Base-by-base conservation (phyloP, 1,140 invertebrate genomes). In the Holotrichia oblita region DNA sequence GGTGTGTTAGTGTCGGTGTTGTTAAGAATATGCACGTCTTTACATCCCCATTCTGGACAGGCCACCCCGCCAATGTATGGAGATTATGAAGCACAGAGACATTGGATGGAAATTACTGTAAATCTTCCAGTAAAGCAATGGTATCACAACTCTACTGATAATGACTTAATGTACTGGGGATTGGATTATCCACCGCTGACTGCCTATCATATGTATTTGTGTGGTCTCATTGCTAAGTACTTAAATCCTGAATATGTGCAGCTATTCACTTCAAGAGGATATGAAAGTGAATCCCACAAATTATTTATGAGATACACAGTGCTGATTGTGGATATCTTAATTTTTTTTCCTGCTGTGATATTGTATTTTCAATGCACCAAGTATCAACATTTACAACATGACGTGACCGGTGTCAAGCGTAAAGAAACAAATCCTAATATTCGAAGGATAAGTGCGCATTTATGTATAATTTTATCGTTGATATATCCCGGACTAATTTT, bases 171-270 rank as follows among this genome's bases (percentile, higher is more conserved):
- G 75, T 99, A 99, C 84, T 99, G 99, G 99, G 99, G 99, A 0
- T 88, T 99, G 42, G 99, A 99, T 88, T 99, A 99, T 88, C 99
- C 99, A 0, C 99, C 98, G 0, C 87, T 99, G 8, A 99, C 98
- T 2, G 98, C 98, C 0, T 99, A 99, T 87, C 99, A 99, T 87
- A 99, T 97, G 87, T 93, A 92, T 76, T 42, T 96, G 0, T 90
- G 94, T 87, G 97, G 96, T 0, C 85, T 89, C 42, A 84, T 97
- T 0, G 94, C 94, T 0, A 87, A 90, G 27, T 84, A 85, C 44
- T 82, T 95, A 1, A 91, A 96, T 83, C 90, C 92, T 0, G 89
- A 92, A 40, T 96, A 91, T 78, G 92, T 99, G 0, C 89, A 90
- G 42, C 87, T 99, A 7, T 87, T 93, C 78, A 88, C 90, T 14